phyloP scores from a whole-genome alignment of 2,888 invertebrate genomes.

The Pseudococcus longispinus region DNA sequence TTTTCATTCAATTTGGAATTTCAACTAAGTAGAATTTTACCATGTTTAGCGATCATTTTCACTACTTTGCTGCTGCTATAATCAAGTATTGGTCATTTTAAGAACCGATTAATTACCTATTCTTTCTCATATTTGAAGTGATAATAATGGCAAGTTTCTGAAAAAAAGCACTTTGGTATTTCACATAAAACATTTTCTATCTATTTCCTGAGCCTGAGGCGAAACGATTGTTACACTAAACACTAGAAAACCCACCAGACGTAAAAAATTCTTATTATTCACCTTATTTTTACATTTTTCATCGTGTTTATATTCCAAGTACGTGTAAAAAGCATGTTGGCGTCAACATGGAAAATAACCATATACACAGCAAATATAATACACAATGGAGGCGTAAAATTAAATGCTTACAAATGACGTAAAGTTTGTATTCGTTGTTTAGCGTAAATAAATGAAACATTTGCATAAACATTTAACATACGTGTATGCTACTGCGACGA shows the following conservation, averaged over 20 bases:
- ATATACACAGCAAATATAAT: background rate
- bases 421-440: slow-evolving; percentile 21
- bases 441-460: slow-evolving; percentile 26
- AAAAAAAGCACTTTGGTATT: too few relatives aligned
- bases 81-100: too few relatives aligned
- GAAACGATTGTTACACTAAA: too few relatives aligned
- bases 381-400: background rate
- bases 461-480: slow-evolving; percentile 23
- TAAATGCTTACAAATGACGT: slow-evolving; percentile 8
- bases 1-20: too few relatives aligned
- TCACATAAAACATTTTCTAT: too few relatives aligned
- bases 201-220: too few relatives aligned
- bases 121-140: too few relatives aligned
- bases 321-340: background rate
- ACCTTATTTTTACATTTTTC: background rate
- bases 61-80: too few relatives aligned
- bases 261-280: background rate
- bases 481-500: background rate
- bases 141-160: too few relatives aligned
- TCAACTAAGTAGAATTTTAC: too few relatives aligned
- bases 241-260: background rate
- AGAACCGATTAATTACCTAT: too few relatives aligned
- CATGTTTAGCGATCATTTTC: too few relatives aligned
- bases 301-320: background rate
- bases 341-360: slow-evolving; percentile 2